A percentile compares a stretch with the other conserved stretches of the same genome.
phyloP scores from a whole-genome alignment of 2,888 invertebrate genomes.

The Deilephila elpenor region DNA sequence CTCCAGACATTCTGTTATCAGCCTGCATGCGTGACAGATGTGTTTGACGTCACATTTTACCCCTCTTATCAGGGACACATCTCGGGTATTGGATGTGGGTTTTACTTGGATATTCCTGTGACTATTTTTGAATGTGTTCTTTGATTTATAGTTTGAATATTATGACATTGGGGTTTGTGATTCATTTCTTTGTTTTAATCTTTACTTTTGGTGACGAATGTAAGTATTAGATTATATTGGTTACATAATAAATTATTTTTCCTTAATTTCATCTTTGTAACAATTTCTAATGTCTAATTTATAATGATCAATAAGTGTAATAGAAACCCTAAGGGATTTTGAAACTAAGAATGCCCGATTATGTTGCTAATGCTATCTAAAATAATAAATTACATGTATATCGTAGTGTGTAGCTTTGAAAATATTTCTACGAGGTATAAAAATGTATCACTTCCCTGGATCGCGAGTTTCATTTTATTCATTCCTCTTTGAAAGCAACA shows the following conservation, averaged over 20 bases:
- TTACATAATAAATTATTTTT: too few relatives aligned
- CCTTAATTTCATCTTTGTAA: too few relatives aligned
- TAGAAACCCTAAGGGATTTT: too few relatives aligned
- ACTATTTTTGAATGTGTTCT: not conserved
- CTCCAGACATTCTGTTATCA: conserved; percentile 58
- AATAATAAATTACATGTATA: not conserved
- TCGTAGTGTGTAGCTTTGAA: not conserved
- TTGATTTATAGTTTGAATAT: not conserved
- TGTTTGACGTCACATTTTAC: conserved; percentile 44
- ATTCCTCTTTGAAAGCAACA: not conserved
- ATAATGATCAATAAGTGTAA: too few relatives aligned
- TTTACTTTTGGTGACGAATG: not conserved
- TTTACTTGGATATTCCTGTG: not conserved
- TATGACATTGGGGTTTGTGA: not conserved
- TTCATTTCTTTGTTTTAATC: too few relatives aligned
- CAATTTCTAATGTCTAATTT: too few relatives aligned
- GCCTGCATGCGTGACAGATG: conserved; percentile 55
- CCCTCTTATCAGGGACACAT: not conserved
- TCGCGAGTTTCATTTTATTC: not conserved
- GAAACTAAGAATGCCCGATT: too few relatives aligned
- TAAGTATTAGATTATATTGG: too few relatives aligned
- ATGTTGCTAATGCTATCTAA: too few relatives aligned
- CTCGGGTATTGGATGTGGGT: not conserved
- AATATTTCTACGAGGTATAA: not conserved
- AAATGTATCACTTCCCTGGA: not conserved